Conservation (phyloP, 35 echinoderm and acorn worm genomes). For the Holothuria glaberrima region DNA sequence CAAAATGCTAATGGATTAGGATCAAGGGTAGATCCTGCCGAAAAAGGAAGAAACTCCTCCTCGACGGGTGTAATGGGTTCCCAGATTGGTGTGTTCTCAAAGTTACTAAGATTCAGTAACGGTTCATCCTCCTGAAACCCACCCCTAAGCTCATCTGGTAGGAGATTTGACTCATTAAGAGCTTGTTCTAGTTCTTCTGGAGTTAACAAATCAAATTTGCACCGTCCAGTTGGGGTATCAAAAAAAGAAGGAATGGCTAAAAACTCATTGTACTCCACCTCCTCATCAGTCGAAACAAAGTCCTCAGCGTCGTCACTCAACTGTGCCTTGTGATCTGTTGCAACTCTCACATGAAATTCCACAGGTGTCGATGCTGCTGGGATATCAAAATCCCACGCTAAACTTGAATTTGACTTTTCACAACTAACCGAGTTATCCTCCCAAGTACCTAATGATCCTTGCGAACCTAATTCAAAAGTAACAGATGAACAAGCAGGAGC, state of each 20-base stretch:
- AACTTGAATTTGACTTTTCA: constrained; percentile 67
- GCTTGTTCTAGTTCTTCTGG: constrained; percentile 90
- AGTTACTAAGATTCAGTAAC: constrained; percentile 43
- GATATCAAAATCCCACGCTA: constrained; percentile 77
- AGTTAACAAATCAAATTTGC: constrained; percentile 91
- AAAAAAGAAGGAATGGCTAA: constrained; percentile 87
- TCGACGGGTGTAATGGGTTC: constrained; percentile 91
- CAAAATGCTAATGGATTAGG: constrained; percentile 53
- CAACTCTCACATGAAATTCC: constrained; percentile 65
- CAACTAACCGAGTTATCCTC: constrained; percentile 69
- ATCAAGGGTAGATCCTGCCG: background rate
- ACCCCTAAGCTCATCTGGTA: constrained; percentile 62
- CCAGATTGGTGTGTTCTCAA: constrained; percentile 82
- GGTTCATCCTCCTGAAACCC: constrained; percentile 23
- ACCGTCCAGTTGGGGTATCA: constrained; percentile 88
- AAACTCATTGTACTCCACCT: constrained; percentile 94
- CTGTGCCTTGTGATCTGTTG: constrained; percentile 13
- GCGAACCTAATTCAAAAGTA: constrained; percentile 55
- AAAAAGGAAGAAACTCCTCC: constrained; percentile 77
- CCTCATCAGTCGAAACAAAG: constrained; percentile 56
- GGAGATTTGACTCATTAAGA: constrained; percentile 79
- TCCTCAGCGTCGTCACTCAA: constrained; percentile 10
- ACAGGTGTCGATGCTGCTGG: constrained; percentile 66
- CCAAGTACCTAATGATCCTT: constrained; percentile 49
- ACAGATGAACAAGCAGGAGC: background rate